Percentiles rank a stretch among this genome's conserved stretches.
Conservation (phyloP, 2,888 invertebrate genomes). For the Craniophora ligustri region DNA sequence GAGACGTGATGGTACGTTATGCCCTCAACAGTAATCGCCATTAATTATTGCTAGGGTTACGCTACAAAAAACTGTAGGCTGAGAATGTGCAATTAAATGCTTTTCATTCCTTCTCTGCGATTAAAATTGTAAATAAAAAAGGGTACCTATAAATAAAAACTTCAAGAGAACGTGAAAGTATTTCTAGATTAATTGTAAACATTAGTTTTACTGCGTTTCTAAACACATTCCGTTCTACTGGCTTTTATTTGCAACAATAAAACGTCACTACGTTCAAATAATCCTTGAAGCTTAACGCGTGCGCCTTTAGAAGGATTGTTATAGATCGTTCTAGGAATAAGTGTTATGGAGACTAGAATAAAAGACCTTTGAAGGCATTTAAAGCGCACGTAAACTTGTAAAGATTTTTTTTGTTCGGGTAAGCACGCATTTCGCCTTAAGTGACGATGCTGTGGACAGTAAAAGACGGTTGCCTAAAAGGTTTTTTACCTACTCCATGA, state of each 20-base stretch:
- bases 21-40: neutral
- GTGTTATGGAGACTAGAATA: conserved; percentile 11
- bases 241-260: conserved; percentile 71
- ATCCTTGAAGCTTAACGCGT: conserved; percentile 52
- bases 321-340: conserved; percentile 26
- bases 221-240: conserved; percentile 59
- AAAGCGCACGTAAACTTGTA: conserved; percentile 1
- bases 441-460: neutral
- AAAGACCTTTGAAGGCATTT: neutral
- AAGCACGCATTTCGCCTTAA: neutral
- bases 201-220: conserved; percentile 57
- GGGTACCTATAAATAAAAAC: conserved; percentile 8
- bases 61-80: neutral
- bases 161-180: conserved; percentile 50
- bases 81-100: neutral
- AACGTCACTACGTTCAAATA: conserved; percentile 66
- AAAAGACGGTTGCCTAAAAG: neutral
- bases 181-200: conserved; percentile 58
- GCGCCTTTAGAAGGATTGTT: conserved; percentile 39
- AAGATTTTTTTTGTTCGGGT: neutral
- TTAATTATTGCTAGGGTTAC: neutral
- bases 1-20: neutral
- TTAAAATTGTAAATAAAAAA: conserved; percentile 12
- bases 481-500: too few species aligned
- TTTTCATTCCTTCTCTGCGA: neutral